These are phyloP conservation scores for Hemicentrotus pulcherrimus DNA, from an alignment of 35 echinoderm and acorn worm species.

Conservation along the genomic window DNA sequence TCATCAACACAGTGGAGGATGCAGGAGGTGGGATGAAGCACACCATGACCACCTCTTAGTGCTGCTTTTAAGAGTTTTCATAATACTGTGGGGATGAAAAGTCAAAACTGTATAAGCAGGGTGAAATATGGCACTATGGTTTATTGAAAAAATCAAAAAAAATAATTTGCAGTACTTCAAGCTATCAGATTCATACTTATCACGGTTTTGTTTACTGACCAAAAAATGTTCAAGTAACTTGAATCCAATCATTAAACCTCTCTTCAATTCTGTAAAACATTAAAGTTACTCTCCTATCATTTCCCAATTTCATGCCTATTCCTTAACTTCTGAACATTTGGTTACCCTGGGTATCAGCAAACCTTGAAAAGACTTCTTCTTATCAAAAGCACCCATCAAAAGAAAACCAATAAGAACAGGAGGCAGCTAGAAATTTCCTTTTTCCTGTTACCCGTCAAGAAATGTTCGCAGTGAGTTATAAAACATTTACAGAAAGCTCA, in stretches of 20 bases:
- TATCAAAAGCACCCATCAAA: background rate
- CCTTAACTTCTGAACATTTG: background rate
- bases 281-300: background rate
- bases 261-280: background rate
- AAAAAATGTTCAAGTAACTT: background rate
- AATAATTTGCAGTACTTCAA: no score
- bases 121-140: no score
- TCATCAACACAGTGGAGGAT: constrained; percentile 18
- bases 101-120: background rate
- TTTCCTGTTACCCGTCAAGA: background rate
- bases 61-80: no score
- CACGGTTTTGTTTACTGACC: background rate
- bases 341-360: background rate
- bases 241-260: background rate
- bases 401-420: constrained; percentile 12
- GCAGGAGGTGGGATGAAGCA: background rate
- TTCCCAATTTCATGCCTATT: background rate
- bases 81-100: background rate
- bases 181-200: no score
- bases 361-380: background rate
- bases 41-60: background rate
- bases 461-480: background rate
- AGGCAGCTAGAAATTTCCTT: background rate
- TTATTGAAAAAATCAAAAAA: no score
- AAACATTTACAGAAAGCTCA: background rate